Evolutionary conservation across 2,888 invertebrate species (phyloP), one percentile per base, ranked within the genome.

Genomic region (Melieria crassipennis): DNA sequence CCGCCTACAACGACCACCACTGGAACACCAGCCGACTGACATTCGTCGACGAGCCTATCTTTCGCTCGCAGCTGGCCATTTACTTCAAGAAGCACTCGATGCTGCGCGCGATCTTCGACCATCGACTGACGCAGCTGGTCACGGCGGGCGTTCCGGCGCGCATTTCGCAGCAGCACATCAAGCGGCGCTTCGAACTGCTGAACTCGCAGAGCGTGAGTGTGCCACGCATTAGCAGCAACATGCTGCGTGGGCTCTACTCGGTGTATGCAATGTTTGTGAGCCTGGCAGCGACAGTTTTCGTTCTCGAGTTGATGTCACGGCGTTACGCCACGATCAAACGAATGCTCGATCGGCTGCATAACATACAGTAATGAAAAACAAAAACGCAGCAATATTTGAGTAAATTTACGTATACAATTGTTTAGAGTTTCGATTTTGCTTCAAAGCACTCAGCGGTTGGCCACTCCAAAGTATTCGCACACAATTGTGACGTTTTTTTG

Each of bases 11-110:
- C 52, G 66, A 61, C 3, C 11, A 7, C 0, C 55, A 81, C 48
- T 73, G 76, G 71, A 72, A 76, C 4, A 76, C 70, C 5, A 81
- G 80, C 16, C 72, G 73, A 0, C 56, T 84, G 7, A 78, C 79
- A 7, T 78, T 78, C 42, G 77, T 84, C 1, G 72, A 72, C 0
- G 83, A 85, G 69, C 78, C 79, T 11, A 78, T 83, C 5, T 79
- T 76, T 65, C 52, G 76, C 2, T 76, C 78, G 46, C 82, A 81
- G 60, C 63, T 79, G 67, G 81, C 79, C 11, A 78, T 84, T 75
- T 83, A 76, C 9, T 69, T 83, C 72, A 74, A 72, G 0, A 81
- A 81, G 6, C 78, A 83, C 48, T 83, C 84, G 0, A 73, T 81
- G 1, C 69, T 80, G 0, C 77, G 77, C 60, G 69, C 74, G 1